A percentile compares a stretch with the other conserved stretches of the same genome.
phyloP scores from a whole-genome alignment of 2,888 invertebrate species.

The Euclidia mi region DNA sequence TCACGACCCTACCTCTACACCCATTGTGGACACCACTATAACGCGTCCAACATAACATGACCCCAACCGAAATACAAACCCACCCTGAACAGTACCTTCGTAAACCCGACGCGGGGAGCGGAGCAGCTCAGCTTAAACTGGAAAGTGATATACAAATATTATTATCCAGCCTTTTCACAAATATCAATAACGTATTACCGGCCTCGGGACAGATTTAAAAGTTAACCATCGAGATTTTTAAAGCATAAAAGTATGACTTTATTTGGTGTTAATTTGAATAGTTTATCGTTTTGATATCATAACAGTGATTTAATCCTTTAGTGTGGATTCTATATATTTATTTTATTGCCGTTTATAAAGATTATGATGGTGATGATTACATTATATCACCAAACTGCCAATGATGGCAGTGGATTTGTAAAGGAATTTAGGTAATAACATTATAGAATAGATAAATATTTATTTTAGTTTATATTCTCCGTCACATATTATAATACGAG shows the following conservation, averaged over 20 bases:
- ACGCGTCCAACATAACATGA: constrained; percentile 65
- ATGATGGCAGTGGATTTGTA: no score
- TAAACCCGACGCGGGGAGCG: constrained; percentile 46
- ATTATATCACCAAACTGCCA: no score
- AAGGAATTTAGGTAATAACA: no score
- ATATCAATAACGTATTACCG: constrained; percentile 89
- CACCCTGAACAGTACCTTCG: constrained; percentile 46
- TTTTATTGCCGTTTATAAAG: constrained; percentile 1
- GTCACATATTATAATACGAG: no score
- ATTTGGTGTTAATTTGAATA: constrained; percentile 67
- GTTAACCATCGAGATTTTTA: constrained; percentile 80
- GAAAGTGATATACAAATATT: constrained; percentile 85
- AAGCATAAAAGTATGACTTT: constrained; percentile 64
- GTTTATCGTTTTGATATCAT: constrained; percentile 14
- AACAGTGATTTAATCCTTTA: constrained; percentile 18
- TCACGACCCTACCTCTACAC: constrained; percentile 85
- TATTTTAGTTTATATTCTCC: no score
- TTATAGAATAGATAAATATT: no score
- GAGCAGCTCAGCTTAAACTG: constrained; percentile 69
- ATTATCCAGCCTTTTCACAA: constrained; percentile 88
- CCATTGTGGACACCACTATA: constrained; percentile 85
- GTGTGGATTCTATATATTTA: constrained; percentile 12
- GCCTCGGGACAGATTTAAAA: constrained; percentile 86
- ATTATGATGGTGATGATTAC: background rate
- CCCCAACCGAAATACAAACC: constrained; percentile 53